phyloP scores from a whole-genome alignment of 2,888 invertebrate genomes.

The Andrena minutula region DNA sequence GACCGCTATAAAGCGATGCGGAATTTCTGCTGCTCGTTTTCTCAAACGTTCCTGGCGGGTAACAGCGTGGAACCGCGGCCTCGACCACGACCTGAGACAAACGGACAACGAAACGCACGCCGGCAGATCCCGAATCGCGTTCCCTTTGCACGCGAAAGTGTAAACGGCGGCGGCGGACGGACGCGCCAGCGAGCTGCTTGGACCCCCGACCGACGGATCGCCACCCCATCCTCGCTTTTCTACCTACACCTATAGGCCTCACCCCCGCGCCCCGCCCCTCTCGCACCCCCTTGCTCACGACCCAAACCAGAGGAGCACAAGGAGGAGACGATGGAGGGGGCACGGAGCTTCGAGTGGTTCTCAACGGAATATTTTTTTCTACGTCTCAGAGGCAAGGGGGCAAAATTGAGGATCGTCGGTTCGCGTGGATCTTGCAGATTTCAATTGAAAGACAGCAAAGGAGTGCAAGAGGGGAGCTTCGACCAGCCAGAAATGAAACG shows the following conservation, averaged over 20 bases:
- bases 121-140: slow-evolving; percentile 53
- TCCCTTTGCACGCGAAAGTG: slow-evolving; percentile 75
- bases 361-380: slow-evolving; percentile 56
- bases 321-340: slow-evolving; percentile 63
- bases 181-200: slow-evolving; percentile 69
- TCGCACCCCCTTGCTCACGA: slow-evolving; percentile 11
- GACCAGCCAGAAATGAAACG: neutral
- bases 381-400: neutral
- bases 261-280: slow-evolving; percentile 35
- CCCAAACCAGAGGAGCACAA: slow-evolving; percentile 45
- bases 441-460: too few relatives aligned
- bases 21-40: slow-evolving; percentile 61
- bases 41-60: slow-evolving; percentile 55
- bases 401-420: slow-evolving; percentile 16
- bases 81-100: slow-evolving; percentile 78
- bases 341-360: slow-evolving; percentile 71
- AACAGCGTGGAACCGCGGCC: slow-evolving; percentile 69
- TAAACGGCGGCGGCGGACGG: slow-evolving; percentile 78
- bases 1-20: slow-evolving; percentile 57
- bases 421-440: neutral
- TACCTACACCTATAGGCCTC: slow-evolving; percentile 57
- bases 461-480: too few relatives aligned
- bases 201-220: slow-evolving; percentile 58
- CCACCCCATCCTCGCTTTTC: slow-evolving; percentile 49
- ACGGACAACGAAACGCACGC: slow-evolving; percentile 73